Evolutionary conservation across 2,888 invertebrate species (phyloP).

Genomic region (Vannuccia rotundouncinata): DNA sequence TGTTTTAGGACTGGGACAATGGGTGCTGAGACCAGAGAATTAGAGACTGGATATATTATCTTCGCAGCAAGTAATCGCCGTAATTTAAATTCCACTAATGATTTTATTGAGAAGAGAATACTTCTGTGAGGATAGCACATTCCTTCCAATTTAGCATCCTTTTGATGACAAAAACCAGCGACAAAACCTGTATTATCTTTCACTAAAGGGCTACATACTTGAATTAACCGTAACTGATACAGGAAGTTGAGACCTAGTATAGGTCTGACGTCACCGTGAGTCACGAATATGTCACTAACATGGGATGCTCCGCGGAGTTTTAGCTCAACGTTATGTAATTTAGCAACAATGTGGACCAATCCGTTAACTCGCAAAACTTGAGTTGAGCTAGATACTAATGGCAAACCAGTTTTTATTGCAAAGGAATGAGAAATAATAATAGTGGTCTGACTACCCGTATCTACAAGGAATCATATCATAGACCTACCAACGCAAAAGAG

Average conservation of each 20-base stretch:
- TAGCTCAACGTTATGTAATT: background rate
- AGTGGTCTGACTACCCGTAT: background rate
- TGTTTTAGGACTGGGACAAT: constrained; percentile 34
- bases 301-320: constrained; percentile 8
- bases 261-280: constrained; percentile 7
- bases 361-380: background rate
- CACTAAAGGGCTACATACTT: background rate
- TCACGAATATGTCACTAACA: background rate
- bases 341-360: background rate
- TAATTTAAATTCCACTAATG: background rate
- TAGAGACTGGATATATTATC: constrained; percentile 32
- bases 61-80: background rate
- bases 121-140: constrained; percentile 27
- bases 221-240: constrained; percentile 1
- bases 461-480: constrained; percentile 4
- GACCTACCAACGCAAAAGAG: background rate
- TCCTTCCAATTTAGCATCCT: constrained; percentile 24
- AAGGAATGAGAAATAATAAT: constrained; percentile 13
- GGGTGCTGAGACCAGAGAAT: constrained; percentile 29
- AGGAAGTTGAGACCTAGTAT: constrained; percentile 2
- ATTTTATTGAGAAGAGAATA: constrained; percentile 34
- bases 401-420: background rate
- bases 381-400: background rate
- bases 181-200: background rate
- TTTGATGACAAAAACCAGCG: constrained; percentile 21